Conservation (phyloP, 2,113 vertebrate genomes). For the Equus quagga region DNA sequence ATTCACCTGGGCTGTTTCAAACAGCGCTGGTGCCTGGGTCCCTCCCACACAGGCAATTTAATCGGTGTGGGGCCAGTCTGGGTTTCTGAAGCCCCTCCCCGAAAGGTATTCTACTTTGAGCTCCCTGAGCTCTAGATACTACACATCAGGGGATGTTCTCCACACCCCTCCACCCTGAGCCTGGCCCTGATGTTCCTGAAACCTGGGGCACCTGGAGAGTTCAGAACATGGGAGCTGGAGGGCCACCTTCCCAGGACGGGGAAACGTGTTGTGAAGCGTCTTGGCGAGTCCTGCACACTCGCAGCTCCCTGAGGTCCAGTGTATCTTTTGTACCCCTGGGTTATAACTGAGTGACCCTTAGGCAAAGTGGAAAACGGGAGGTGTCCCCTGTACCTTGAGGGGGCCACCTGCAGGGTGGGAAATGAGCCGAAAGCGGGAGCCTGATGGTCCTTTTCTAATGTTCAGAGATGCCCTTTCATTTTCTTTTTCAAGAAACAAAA, state of each 20-base stretch:
- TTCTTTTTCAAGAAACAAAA: neutral
- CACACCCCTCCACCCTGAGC: neutral
- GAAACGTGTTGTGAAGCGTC: neutral
- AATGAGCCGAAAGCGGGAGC: neutral
- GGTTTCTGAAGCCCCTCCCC: neutral
- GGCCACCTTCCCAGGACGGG: neutral
- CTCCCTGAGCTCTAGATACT: neutral
- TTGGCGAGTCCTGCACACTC: neutral
- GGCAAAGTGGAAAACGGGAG: neutral
- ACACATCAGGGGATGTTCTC: neutral
- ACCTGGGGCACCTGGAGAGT: neutral
- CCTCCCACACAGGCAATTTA: neutral
- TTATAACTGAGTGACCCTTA: neutral
- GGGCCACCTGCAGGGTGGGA: neutral
- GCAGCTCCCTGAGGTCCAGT: fast-evolving
- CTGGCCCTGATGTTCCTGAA: neutral
- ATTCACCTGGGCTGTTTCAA: neutral
- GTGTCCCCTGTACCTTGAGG: fast-evolving
- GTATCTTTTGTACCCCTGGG: neutral
- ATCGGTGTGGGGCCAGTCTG: neutral
- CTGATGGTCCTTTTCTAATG: neutral
- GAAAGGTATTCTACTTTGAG: neutral
- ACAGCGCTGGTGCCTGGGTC: neutral
- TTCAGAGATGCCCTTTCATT: neutral
- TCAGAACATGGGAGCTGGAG: neutral